Percentiles rank a stretch among this genome's conserved stretches.
These are phyloP conservation scores for Papilio protenor DNA, from an alignment of 2,888 invertebrate genomes.

Conservation along the genomic window DNA sequence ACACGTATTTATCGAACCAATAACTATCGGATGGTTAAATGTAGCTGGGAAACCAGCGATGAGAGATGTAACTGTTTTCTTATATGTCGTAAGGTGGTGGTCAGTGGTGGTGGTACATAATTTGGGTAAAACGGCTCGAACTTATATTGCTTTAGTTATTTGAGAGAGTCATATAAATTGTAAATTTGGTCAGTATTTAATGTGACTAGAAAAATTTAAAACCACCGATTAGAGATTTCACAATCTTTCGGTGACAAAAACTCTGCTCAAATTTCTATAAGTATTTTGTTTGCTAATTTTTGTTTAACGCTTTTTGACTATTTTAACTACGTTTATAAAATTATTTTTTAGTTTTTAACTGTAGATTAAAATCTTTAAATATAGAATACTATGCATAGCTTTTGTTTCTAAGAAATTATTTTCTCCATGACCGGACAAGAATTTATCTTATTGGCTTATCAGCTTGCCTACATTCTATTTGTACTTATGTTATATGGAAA, in stretches of 20 bases:
- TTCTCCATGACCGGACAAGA: too few relatives aligned
- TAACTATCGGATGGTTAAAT: too few relatives aligned
- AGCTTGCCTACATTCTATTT: too few relatives aligned
- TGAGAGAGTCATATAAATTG: conserved; percentile 5
- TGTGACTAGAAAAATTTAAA: background rate
- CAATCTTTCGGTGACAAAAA: too few relatives aligned
- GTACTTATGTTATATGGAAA: too few relatives aligned
- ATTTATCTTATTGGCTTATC: too few relatives aligned
- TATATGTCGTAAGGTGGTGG: conserved; percentile 49
- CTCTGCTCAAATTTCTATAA: conserved; percentile 2
- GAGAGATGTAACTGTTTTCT: background rate
- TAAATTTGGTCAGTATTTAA: background rate
- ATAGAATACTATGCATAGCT: background rate
- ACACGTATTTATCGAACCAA: too few relatives aligned
- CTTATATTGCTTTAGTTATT: conserved; percentile 42
- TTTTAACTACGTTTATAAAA: background rate
- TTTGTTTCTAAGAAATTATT: background rate
- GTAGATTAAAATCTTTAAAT: background rate
- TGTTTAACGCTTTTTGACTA: background rate
- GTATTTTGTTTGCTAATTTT: background rate
- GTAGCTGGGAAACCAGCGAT: background rate
- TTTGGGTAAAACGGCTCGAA: conserved; percentile 47
- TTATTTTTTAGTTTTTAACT: background rate
- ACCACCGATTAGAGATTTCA: background rate
- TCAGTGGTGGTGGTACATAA: conserved; percentile 53